phyloP scores from a whole-genome alignment of 2,113 vertebrate genomes.

The Myanophis thanlyinensis region DNA sequence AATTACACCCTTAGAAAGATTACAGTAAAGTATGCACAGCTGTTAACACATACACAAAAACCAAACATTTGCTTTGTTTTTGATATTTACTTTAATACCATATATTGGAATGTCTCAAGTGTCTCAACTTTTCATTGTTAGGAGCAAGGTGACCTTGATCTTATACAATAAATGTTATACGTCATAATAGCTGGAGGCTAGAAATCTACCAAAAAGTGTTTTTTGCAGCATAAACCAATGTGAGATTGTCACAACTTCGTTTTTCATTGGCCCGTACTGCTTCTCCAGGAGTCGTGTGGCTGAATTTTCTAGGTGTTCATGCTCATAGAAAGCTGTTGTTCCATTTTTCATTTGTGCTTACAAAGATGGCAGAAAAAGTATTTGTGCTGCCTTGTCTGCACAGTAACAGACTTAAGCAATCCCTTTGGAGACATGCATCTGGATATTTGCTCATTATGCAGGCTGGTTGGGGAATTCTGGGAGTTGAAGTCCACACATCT shows the following conservation, averaged over 20 bases:
- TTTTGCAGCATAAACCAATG: background rate
- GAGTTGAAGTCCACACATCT: background rate
- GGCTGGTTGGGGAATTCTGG: background rate
- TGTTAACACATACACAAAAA: background rate
- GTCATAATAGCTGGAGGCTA: background rate
- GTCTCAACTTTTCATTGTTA: background rate
- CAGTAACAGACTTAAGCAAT: background rate
- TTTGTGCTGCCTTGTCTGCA: background rate
- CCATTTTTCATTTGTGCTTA: rapidly evolving
- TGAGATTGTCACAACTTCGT: background rate
- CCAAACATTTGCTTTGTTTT: background rate
- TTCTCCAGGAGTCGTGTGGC: background rate
- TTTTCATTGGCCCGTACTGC: background rate
- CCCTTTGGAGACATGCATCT: background rate
- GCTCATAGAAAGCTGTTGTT: background rate
- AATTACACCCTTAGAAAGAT: slow-evolving; percentile 6
- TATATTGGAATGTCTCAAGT: background rate
- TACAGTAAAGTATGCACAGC: background rate
- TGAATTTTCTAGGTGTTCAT: background rate
- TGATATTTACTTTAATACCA: background rate
- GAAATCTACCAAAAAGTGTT: slow-evolving; percentile 22
- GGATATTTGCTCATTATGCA: background rate
- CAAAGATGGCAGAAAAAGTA: background rate
- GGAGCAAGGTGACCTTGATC: slow-evolving; percentile 22
- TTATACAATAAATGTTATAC: background rate